These are phyloP conservation scores for Emys orbicularis DNA, from an alignment of 2,797 vertebrate species.

Conservation along the genomic window DNA sequence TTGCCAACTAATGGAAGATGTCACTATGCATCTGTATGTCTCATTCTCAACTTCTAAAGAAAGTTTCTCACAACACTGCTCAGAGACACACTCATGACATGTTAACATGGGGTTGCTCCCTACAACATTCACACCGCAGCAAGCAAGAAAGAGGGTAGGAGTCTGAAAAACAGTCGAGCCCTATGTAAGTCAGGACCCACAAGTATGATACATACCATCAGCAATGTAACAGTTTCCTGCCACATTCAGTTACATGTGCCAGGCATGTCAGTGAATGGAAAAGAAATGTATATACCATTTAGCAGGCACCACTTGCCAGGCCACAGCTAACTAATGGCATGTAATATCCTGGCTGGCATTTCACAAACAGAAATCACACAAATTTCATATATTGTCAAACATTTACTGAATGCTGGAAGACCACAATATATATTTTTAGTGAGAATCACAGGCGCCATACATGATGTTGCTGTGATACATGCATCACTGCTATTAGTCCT, in stretches of 20 bases:
- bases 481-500: background rate
- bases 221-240: background rate
- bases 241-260: background rate
- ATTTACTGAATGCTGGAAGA: background rate
- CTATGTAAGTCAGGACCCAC: background rate
- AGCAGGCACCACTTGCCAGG: background rate
- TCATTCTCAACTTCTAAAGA: background rate
- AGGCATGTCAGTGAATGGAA: background rate
- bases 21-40: background rate
- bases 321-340: too few species aligned
- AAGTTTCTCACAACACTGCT: background rate
- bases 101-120: background rate
- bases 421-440: accelerated
- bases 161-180: background rate
- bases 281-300: background rate
- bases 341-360: background rate
- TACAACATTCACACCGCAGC: background rate
- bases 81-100: background rate
- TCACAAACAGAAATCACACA: background rate
- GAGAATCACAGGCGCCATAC: background rate
- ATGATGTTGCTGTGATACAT: background rate
- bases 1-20: background rate
- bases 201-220: background rate
- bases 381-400: background rate
- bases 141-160: background rate